phyloP scores from a whole-genome alignment of 1,140 invertebrate genomes.

The Acromyrmex charruanus region DNA sequence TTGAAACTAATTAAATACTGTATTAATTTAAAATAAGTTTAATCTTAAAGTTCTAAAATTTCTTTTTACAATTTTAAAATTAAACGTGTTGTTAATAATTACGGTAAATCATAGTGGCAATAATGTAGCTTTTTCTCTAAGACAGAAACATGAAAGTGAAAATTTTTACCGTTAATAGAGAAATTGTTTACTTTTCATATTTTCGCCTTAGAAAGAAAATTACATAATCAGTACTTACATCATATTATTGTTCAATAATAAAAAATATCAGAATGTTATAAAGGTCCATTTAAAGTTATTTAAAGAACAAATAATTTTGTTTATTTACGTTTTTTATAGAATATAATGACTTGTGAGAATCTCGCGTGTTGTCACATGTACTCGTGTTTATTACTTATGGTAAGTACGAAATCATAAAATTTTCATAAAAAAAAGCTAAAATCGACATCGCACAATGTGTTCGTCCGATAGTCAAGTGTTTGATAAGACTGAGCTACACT shows the following conservation, averaged over 20 bases:
- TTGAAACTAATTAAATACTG: not conserved
- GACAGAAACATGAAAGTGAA: no score
- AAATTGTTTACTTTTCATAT: no score
- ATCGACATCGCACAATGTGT: not conserved
- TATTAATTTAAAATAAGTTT: no score
- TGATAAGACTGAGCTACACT: conserved; percentile 31
- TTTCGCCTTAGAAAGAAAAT: no score
- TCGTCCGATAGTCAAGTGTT: not conserved
- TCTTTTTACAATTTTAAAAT: not conserved
- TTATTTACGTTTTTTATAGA: not conserved
- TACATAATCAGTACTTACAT: not conserved
- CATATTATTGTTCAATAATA: not conserved
- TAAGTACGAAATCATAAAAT: not conserved
- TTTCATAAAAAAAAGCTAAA: not conserved
- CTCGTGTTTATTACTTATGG: not conserved
- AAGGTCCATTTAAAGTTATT: not conserved
- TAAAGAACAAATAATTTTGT: not conserved
- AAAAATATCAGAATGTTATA: not conserved
- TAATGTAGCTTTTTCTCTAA: no score
- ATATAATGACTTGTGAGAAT: not conserved
- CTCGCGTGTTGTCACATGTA: not conserved
- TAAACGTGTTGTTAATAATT: not conserved
- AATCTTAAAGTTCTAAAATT: no score
- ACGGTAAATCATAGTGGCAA: no score
- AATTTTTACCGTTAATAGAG: no score